A percentile compares a stretch with the other conserved stretches of the same genome.
phyloP scores from a whole-genome alignment of 2,113 vertebrate species.

The Motacilla alba region DNA sequence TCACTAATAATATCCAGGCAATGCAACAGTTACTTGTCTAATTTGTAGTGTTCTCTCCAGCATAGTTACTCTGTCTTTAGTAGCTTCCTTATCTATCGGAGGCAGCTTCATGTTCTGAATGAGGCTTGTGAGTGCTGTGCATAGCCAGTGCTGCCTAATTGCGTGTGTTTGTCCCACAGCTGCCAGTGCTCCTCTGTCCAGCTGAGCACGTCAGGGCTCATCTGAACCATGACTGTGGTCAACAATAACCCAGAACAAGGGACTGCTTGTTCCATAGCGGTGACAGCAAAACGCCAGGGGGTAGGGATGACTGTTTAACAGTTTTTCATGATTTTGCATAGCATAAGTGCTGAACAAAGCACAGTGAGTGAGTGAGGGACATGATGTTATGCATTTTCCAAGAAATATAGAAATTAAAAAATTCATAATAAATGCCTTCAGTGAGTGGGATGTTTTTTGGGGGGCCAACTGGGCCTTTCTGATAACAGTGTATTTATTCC shows the following conservation, averaged over 20 bases:
- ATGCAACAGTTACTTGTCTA: neutral
- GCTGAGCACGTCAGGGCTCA: constrained; percentile 25
- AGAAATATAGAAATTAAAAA: neutral
- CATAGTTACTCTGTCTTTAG: neutral
- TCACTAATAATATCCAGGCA: neutral
- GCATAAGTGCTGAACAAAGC: constrained; percentile 39
- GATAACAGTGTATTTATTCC: neutral
- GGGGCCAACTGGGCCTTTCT: neutral
- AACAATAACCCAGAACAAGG: constrained; percentile 43
- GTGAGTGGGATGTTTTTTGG: neutral
- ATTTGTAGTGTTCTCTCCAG: neutral
- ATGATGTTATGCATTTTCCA: neutral
- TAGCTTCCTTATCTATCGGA: neutral
- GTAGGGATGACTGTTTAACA: neutral
- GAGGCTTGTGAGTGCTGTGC: neutral
- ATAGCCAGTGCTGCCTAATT: constrained; percentile 48
- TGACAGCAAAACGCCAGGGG: neutral
- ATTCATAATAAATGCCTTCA: neutral
- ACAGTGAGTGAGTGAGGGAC: neutral
- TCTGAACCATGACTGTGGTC: neutral
- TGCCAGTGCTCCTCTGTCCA: constrained; percentile 44
- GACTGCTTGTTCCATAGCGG: constrained; percentile 22
- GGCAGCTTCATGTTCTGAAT: neutral
- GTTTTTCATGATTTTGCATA: neutral
- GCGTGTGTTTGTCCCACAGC: constrained; percentile 26